A percentile compares a stretch with the other conserved stretches of the same genome.
Evolutionary conservation across 2,113 vertebrate species (phyloP).

Genomic region (Colius striatus): DNA sequence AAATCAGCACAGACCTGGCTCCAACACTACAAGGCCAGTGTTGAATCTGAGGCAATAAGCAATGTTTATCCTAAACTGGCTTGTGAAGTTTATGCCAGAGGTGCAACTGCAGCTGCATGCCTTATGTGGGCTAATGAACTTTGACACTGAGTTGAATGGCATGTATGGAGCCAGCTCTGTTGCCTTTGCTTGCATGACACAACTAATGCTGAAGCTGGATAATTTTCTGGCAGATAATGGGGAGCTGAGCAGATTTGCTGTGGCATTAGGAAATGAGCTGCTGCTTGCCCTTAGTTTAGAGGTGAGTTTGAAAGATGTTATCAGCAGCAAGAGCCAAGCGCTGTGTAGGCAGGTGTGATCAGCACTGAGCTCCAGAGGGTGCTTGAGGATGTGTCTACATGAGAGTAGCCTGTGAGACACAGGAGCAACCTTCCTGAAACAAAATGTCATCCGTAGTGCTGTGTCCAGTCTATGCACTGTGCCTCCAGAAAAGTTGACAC

Average conservation of each 20-base stretch:
- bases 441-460: background rate
- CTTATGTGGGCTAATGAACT: background rate
- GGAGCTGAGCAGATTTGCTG: constrained; percentile 46
- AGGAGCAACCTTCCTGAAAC: background rate
- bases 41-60: background rate
- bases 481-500: background rate
- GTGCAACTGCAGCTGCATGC: background rate
- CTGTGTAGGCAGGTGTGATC: background rate
- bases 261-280: constrained; percentile 46
- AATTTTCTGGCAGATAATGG: constrained; percentile 39
- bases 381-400: background rate
- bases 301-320: constrained; percentile 33
- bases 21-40: background rate
- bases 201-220: constrained; percentile 42
- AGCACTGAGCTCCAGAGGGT: background rate
- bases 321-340: background rate
- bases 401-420: background rate
- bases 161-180: background rate
- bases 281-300: constrained; percentile 40
- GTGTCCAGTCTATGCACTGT: background rate
- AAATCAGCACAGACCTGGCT: background rate
- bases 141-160: background rate
- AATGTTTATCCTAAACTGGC: background rate
- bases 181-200: constrained; percentile 34
- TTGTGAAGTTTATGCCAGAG: background rate